Conservation (phyloP, 2,113 vertebrate species). For the Datnioides undecimradiatus region DNA sequence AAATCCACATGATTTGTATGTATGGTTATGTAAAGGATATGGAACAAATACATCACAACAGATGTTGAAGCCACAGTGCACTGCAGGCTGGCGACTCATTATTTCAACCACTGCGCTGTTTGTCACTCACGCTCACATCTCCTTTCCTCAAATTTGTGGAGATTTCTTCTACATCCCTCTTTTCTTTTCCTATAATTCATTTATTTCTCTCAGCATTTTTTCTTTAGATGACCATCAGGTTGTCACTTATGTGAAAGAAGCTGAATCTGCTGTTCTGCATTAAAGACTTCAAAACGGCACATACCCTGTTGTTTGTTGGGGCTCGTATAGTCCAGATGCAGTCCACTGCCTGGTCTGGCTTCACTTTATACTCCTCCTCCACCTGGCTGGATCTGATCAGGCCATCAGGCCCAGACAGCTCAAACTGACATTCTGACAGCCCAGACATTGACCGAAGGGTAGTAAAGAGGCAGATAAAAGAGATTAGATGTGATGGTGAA, state of each 20-base stretch:
- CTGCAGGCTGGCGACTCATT: conserved; percentile 12
- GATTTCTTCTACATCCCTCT: neutral
- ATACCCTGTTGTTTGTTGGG: conserved; percentile 91
- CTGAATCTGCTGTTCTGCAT: neutral
- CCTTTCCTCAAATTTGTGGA: neutral
- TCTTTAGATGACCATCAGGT: neutral
- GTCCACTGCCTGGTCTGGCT: conserved; percentile 92
- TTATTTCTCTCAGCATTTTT: too few species aligned
- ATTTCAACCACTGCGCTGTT: conserved; percentile 4
- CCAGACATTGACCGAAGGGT: conserved; percentile 17
- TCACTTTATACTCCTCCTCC: conserved; percentile 94
- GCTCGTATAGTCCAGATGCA: conserved; percentile 97
- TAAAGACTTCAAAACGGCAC: neutral
- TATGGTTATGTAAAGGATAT: conserved; percentile 11
- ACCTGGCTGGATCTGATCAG: conserved; percentile 95
- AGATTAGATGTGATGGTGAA: neutral
- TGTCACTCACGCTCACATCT: conserved; percentile 20
- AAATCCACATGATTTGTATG: conserved; percentile 4
- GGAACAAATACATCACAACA: conserved; percentile 7
- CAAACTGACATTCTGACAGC: conserved; percentile 94
- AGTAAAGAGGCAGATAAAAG: neutral
- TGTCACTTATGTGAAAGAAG: neutral
- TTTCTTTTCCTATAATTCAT: neutral
- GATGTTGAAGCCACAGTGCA: conserved; percentile 4
- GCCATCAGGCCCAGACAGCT: conserved; percentile 92